A percentile compares a stretch with the other conserved stretches of the same genome.
Evolutionary conservation across 2,797 vertebrate genomes (phyloP).

Genomic region (Sebastolobus alascanus): DNA sequence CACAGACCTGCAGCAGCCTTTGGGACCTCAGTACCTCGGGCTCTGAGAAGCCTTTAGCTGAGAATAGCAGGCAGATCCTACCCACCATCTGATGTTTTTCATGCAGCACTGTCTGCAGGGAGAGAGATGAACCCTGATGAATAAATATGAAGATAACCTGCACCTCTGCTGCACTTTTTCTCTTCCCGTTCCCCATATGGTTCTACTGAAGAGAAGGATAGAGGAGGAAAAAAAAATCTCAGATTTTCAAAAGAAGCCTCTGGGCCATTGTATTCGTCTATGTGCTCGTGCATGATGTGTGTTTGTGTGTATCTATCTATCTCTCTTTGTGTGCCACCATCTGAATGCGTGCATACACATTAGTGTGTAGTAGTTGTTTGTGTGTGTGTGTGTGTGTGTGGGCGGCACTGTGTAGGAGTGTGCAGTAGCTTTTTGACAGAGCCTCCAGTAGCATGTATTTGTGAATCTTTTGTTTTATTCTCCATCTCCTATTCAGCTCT

Average conservation of each 20-base stretch:
- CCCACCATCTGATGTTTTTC: conserved; percentile 73
- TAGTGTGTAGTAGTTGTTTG: conserved; percentile 49
- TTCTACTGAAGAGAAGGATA: conserved; percentile 67
- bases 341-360: conserved; percentile 61
- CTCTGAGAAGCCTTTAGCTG: conserved; percentile 57
- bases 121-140: conserved; percentile 78
- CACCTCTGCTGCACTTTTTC: conserved; percentile 73
- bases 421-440: conserved; percentile 81
- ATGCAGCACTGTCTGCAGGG: conserved; percentile 69
- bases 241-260: conserved; percentile 74
- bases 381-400: conserved; percentile 52
- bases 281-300: conserved; percentile 49
- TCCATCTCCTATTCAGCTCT: conserved; percentile 69
- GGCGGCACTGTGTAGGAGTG: conserved; percentile 79
- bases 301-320: conserved; percentile 36
- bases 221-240: conserved; percentile 24
- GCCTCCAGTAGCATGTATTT: conserved; percentile 81
- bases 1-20: conserved; percentile 38
- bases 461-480: conserved; percentile 81
- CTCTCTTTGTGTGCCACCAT: conserved; percentile 68
- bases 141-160: conserved; percentile 87
- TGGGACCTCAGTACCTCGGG: conserved; percentile 59
- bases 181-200: conserved; percentile 74
- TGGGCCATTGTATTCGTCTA: conserved; percentile 68
- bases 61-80: conserved; percentile 73